Conservation (phyloP, 2,888 invertebrate species). For the Dicyrtoma fusca region DNA sequence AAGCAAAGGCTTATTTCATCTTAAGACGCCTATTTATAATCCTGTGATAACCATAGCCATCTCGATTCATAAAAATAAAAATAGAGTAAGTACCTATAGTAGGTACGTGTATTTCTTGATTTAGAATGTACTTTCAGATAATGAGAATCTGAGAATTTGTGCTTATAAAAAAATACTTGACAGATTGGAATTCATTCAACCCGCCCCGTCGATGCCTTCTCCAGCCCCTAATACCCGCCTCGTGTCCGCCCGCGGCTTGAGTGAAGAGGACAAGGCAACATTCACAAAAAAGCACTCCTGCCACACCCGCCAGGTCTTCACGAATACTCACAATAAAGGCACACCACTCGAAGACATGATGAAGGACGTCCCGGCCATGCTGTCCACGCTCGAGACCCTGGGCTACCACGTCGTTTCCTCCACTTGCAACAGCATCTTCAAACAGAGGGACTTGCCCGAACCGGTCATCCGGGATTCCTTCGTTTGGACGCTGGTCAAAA, state of each 20-base stretch:
- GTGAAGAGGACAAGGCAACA: constrained; percentile 13
- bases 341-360: constrained; percentile 35
- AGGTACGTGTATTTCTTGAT: too few relatives aligned
- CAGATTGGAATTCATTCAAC: constrained; percentile 35
- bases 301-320: constrained; percentile 30
- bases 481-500: constrained; percentile 31
- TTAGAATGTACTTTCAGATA: too few relatives aligned
- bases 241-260: constrained; percentile 18
- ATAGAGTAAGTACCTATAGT: too few relatives aligned
- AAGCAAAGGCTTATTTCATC: too few relatives aligned
- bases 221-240: constrained; percentile 14
- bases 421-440: constrained; percentile 29
- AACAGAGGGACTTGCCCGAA: constrained; percentile 34
- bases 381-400: constrained; percentile 13
- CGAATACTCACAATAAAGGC: constrained; percentile 30
- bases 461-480: constrained; percentile 25
- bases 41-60: too few relatives aligned
- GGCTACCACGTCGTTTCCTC: constrained; percentile 13
- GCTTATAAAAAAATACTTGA: background rate
- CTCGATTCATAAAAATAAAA: too few relatives aligned
- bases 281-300: constrained; percentile 19
- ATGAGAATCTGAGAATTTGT: too few relatives aligned
- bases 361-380: constrained; percentile 30
- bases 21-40: too few relatives aligned
- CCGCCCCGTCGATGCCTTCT: constrained; percentile 29